Evolutionary conservation across 2,888 invertebrate species (phyloP), one percentile per base, ranked within the genome.

Genomic region (Polydrusus tereticollis): DNA sequence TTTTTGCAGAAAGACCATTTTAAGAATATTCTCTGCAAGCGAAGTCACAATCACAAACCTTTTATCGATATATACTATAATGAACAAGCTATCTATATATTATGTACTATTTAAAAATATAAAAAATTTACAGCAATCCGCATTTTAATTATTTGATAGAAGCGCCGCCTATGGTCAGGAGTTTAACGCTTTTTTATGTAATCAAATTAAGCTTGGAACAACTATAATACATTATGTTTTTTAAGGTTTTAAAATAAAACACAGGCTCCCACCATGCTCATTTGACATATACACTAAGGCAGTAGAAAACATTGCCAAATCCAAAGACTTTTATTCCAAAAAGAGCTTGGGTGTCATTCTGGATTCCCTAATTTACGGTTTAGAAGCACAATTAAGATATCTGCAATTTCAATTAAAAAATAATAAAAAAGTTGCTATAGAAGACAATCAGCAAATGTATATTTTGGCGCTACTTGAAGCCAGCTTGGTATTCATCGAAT

Each of bases 271-370:
- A 6, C 2, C 33, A 38, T 14, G 18, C 2, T 64, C 67, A 0
- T 33, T 59, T 20, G 64, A 72, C 26, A 12, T 59, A n/a, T 59
- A 20, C 18, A 47, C 23, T 14, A 16, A 45, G n/a, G 38, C 63
- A 10, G 41, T 72, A 18, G 62, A 47, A 58, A 36, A 20, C 38
- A 72, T 72, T 26, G 59, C 63, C 2, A 55, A 50, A 26, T 55
- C 58, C 12, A 69, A 50, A 60, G 14, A 73, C 16, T 33, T 73
- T 8, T 73, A 73, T 47, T 65, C 73, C n/a, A 59, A 64, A 38
- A 59, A 60, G 26, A 57, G 64, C 36, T 33, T 60, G 18, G 55
- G 60, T 6, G 58, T 10, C 6, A 45, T 69, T 33, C 64, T 73
- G 14, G 69, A 73, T 14, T 26, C 21, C 5, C 36, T 73, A 10